Evolutionary conservation across 2,113 vertebrate genomes (phyloP), one percentile per base, ranked within the genome.

Genomic region (Pimephales promelas): DNA sequence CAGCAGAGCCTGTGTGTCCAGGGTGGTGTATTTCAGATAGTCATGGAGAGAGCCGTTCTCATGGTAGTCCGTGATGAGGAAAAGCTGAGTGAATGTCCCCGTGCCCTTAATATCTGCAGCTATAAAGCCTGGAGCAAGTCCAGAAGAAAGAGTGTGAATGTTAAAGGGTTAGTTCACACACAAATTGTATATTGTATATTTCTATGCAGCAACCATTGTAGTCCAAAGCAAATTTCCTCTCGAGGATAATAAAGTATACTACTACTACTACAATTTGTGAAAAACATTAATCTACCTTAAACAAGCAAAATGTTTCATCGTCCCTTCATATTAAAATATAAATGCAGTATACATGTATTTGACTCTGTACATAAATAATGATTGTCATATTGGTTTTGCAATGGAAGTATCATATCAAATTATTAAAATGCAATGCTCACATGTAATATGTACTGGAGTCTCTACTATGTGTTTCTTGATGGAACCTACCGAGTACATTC

Each of bases 21-120:
- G 92, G 0, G 96, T 98, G 49, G 94, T 95, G 88, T 95, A 95
- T 85, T 96, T 96, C 91, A 99, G 95, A 87, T 95, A 99, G 90
- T 99, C 98, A 70, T 97, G 96, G 88, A 99, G 89, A 0, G 98
- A 99, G 28, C 98, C 97, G 1, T 95, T 97, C 90, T 99, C 98
- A 43, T 98, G 98, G 91, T 97, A 97, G 91, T 99, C 98, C 0
- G 97, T 99, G 91, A 99, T 99, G 89, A 99, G 93, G 91, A 98
- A 99, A 79, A 99, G 96, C 90, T 99, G 97, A 0, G 98, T 99
- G 92, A 96, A 98, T 54, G 98, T 94, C 7, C 98, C 97, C 0
- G 98, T 97, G 43, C 97, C 97, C 90, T 99, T 98, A 79, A 99
- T 99, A 90, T 99, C 98, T 4, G 98, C 98, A 3, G 98, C 98